Percentiles rank a stretch among this genome's conserved stretches.
These are phyloP conservation scores for Xiphophorus maculatus DNA, from an alignment of 2,113 vertebrate genomes.

Conservation along the genomic window DNA sequence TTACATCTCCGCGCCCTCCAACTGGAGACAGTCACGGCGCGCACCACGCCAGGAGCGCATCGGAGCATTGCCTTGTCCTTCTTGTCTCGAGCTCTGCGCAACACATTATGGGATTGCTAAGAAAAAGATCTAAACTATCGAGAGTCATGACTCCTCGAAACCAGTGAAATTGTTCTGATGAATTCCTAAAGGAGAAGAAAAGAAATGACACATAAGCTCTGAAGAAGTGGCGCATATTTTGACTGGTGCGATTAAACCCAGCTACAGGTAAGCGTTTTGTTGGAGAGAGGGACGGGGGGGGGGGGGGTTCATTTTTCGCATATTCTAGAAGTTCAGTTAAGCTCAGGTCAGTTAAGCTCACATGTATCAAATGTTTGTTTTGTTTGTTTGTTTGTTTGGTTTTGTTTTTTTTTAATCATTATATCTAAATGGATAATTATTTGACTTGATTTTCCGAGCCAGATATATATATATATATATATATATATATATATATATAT, in stretches of 20 bases:
- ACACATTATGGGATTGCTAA: constrained; percentile 8
- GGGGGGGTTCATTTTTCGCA: too few species aligned
- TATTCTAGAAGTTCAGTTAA: background rate
- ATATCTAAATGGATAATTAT: too few species aligned
- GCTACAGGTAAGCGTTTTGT: constrained; percentile 43
- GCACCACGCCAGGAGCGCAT: constrained; percentile 25
- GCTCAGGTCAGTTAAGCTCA: too few species aligned
- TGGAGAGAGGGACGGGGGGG: too few species aligned
- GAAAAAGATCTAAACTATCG: background rate
- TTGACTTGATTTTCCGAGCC: background rate
- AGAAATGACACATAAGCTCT: background rate
- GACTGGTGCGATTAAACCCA: background rate
- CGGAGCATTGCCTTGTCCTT: background rate
- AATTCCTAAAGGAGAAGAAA: constrained; percentile 9
- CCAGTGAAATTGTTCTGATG: constrained; percentile 23
- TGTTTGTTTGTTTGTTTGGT: background rate
- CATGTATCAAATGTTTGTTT: background rate
- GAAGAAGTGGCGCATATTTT: constrained; percentile 13
- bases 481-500: background rate
- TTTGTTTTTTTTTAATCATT: background rate
- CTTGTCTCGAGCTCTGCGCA: background rate
- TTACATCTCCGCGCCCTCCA: constrained; percentile 31
- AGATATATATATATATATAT: background rate
- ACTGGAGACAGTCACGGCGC: constrained; percentile 26
- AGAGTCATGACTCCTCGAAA: constrained; percentile 10